A percentile compares a stretch with the other conserved stretches of the same genome.
Conservation (phyloP, 1,140 invertebrate genomes). For the Pachypsylla venusta region DNA sequence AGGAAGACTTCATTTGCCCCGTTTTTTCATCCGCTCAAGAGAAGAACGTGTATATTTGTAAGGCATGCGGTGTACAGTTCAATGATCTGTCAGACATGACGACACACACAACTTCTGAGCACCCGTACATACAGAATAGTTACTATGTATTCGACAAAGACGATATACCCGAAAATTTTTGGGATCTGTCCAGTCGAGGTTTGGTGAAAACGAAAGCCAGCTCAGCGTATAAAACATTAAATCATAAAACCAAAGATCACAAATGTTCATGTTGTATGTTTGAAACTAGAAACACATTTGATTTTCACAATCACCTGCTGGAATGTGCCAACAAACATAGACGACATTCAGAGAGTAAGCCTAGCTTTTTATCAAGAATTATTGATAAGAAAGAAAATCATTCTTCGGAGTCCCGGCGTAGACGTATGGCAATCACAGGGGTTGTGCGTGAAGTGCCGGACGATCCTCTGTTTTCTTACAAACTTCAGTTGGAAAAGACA, state of each 20-base stretch:
- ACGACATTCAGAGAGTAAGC: too few relatives aligned
- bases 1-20: not conserved
- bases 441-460: not conserved
- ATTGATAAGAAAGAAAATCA: not conserved
- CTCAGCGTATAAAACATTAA: not conserved
- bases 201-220: not conserved
- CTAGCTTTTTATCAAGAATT: not conserved
- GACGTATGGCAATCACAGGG: not conserved
- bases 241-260: not conserved
- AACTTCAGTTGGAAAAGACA: not conserved
- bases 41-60: not conserved
- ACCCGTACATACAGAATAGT: not conserved
- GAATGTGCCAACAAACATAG: slow-evolving; percentile 2
- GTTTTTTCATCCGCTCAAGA: not conserved
- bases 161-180: not conserved
- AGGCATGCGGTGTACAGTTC: not conserved
- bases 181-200: not conserved
- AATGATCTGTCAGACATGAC: not conserved
- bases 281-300: not conserved
- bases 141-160: slow-evolving; percentile 4
- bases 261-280: slow-evolving; percentile 3
- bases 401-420: not conserved
- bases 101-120: not conserved
- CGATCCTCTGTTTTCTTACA: not conserved
- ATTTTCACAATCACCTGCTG: slow-evolving; percentile 3